Conservation (phyloP, 2,888 invertebrate genomes). For the Campoplex nolae region DNA sequence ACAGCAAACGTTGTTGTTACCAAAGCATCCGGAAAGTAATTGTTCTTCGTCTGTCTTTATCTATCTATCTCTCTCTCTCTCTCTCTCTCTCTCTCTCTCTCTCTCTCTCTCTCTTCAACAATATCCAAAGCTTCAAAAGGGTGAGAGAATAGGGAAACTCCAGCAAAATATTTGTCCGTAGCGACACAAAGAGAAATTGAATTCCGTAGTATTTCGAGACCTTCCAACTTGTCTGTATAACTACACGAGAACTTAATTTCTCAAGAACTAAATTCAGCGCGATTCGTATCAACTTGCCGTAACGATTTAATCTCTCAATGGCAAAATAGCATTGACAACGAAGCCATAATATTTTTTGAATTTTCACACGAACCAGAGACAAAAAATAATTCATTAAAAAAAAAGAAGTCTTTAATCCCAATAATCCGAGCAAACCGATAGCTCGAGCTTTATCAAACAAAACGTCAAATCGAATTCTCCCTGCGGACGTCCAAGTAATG, state of each 20-base stretch:
- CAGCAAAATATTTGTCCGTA: slow-evolving; percentile 63
- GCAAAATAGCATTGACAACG: neutral
- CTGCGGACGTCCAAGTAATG: slow-evolving; percentile 21
- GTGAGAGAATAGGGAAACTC: slow-evolving; percentile 39
- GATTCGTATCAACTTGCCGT: neutral
- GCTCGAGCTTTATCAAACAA: neutral
- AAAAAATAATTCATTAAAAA: neutral
- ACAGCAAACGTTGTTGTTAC: slow-evolving; percentile 40
- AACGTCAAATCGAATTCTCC: slow-evolving; percentile 3
- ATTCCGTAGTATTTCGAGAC: slow-evolving; percentile 38
- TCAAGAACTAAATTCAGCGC: slow-evolving; percentile 7
- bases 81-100: slow-evolving; percentile 7
- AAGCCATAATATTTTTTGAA: neutral
- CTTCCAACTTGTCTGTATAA: neutral
- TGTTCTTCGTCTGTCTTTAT: slow-evolving; percentile 49
- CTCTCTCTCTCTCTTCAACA: slow-evolving; percentile 11
- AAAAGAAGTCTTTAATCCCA: neutral
- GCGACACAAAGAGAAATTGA: slow-evolving; percentile 48
- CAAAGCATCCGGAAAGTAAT: slow-evolving; percentile 68
- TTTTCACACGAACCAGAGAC: neutral
- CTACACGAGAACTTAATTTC: slow-evolving; percentile 8
- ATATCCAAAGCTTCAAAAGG: slow-evolving; percentile 20
- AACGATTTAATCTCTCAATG: neutral
- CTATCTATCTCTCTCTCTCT: slow-evolving; percentile 6
- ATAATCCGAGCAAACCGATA: neutral